Base-by-base conservation (phyloP, 2,797 vertebrate species). In the Gouania willdenowi region DNA sequence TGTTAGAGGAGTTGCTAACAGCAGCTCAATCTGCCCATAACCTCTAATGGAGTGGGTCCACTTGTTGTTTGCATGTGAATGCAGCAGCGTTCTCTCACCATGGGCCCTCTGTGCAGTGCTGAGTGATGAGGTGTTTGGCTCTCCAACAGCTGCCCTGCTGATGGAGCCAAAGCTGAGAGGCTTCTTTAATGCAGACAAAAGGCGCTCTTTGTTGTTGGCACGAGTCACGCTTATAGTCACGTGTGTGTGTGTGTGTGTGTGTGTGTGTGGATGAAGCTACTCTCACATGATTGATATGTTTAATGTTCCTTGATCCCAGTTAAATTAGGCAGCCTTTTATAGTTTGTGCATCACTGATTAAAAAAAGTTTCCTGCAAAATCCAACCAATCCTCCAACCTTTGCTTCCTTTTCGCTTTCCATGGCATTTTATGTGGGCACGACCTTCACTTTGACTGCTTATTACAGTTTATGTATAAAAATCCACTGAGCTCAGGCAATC, bases 121-220 rank as follows among this genome's bases (percentile, higher is more conserved):
- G 54, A 64, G 22, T 37, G 51, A 75, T 66, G 57, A 71, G 44
- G 22, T 49, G 29, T 37, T 52, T 12, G 35, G 26, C 64, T 22
- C 37, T 56, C 6, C 21, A 55, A 16, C 71, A 66, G 64, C 61
- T 66, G 64, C 37, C 33, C 51, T 32, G 38, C 31, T 26, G 51
- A 48, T 20, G 25, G 35, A 66, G 55, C 58, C 71, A 62, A 34
- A 53, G 11, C 24, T 16, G 9, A 43, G 46, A 49, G n/a, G 29
- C 27, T 23, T 6, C 11, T 24, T 52, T 37, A 38, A 52, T 52
- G 17, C 14, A n/a, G n/a, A n/a, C n/a, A 33, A 27, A 35, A 27
- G 13, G n/a, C 41, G 21, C 8, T 38, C 5, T 61, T 42, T 14
- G 13, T n/a, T n/a, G n/a, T n/a, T n/a, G n/a, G n/a, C n/a, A n/a